Percentiles rank a stretch among this genome's conserved stretches.
phyloP scores from a whole-genome alignment of 2,888 invertebrate genomes.

The Drosophila nigricruria region DNA sequence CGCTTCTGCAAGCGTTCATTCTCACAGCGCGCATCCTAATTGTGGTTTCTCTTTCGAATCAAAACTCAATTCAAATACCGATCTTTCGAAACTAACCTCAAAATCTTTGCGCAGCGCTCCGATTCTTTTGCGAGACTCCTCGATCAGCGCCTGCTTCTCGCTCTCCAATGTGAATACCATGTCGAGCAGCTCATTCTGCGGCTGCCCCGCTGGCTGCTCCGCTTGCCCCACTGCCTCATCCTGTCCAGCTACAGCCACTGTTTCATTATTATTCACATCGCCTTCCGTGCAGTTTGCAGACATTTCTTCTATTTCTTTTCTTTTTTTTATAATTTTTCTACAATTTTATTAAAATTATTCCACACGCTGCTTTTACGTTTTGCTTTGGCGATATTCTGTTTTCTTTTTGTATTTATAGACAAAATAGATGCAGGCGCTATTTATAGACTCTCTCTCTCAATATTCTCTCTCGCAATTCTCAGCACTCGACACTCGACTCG shows the following conservation, averaged over 20 bases:
- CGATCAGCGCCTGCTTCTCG: conserved; percentile 84
- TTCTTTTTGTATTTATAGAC: conserved; percentile 72
- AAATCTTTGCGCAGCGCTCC: conserved; percentile 83
- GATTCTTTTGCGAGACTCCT: conserved; percentile 83
- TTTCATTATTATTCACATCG: conserved; percentile 77
- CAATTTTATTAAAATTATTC: conserved; percentile 32
- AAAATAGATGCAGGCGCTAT: conserved; percentile 70
- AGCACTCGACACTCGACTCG: neutral
- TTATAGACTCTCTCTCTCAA: conserved; percentile 43
- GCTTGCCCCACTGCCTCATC: conserved; percentile 14
- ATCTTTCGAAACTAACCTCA: conserved; percentile 79
- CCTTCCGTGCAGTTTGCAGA: conserved; percentile 67
- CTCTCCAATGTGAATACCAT: conserved; percentile 84
- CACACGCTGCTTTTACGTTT: conserved; percentile 26
- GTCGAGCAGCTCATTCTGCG: conserved; percentile 83
- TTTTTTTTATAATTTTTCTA: conserved; percentile 33
- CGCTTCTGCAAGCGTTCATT: conserved; percentile 83
- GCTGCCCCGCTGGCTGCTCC: conserved; percentile 41
- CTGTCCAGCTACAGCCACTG: conserved; percentile 18
- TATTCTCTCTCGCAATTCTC: conserved; percentile 4
- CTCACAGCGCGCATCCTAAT: conserved; percentile 79
- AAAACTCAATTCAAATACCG: neutral
- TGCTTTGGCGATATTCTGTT: conserved; percentile 40
- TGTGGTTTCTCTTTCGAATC: neutral
- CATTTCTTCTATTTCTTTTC: conserved; percentile 66